These are phyloP conservation scores for Hippocampus barbouri DNA, from an alignment of 2,113 vertebrate genomes.

Conservation along the genomic window DNA sequence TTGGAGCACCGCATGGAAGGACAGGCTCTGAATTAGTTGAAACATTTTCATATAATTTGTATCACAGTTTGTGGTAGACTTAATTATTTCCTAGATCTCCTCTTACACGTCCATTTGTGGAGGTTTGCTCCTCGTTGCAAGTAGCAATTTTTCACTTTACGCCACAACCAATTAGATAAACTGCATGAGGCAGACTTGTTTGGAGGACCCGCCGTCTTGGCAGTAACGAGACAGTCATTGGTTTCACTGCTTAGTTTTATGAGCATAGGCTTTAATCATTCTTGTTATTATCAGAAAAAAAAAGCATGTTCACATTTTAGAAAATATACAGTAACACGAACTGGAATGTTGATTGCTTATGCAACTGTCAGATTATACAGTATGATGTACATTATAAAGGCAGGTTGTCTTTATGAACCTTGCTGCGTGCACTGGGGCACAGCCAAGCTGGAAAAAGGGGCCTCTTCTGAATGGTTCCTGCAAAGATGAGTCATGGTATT, in stretches of 20 bases:
- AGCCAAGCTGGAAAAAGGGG: no score
- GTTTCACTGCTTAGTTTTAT: slow-evolving; percentile 44
- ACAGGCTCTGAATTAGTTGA: not conserved
- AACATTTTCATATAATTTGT: not conserved
- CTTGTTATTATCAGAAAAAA: not conserved
- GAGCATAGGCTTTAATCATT: not conserved
- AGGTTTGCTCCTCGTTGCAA: slow-evolving; percentile 66
- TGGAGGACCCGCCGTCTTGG: slow-evolving; percentile 83
- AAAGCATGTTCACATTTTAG: no score
- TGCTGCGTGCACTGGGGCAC: no score
- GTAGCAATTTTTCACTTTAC: slow-evolving; percentile 93
- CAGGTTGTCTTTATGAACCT: no score
- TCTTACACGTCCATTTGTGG: slow-evolving; percentile 50
- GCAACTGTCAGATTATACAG: not conserved
- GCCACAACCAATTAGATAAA: slow-evolving; percentile 93
- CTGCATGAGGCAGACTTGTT: slow-evolving; percentile 89
- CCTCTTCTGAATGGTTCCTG: not conserved
- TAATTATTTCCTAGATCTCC: slow-evolving; percentile 58
- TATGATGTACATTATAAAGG: not conserved
- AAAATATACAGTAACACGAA: not conserved
- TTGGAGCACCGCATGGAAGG: slow-evolving; percentile 12
- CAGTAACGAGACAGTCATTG: slow-evolving; percentile 78
- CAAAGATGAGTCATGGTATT: not conserved
- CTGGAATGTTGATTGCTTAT: not conserved
- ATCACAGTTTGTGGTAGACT: slow-evolving; percentile 29